Conservation (phyloP, 92 coral and sea anemone genomes). For the Galaxea fascicularis region DNA sequence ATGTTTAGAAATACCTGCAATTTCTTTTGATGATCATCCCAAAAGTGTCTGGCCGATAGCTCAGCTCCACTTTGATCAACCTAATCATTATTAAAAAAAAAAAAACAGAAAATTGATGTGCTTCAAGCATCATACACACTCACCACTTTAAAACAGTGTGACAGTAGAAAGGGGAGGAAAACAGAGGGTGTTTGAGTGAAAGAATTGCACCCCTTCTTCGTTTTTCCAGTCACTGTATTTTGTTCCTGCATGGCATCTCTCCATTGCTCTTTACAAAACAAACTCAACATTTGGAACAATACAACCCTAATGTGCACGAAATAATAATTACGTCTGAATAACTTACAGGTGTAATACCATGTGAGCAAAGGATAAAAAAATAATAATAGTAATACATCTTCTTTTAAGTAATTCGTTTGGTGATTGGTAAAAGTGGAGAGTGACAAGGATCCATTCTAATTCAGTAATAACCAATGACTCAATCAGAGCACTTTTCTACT, state of each 20-base stretch:
- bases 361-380: too few relatives aligned
- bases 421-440: too few relatives aligned
- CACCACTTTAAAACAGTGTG: neutral
- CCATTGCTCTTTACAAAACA: neutral
- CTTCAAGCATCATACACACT: neutral
- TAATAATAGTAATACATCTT: too few relatives aligned
- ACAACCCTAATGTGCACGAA: too few relatives aligned
- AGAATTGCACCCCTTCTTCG: too few relatives aligned
- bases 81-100: neutral
- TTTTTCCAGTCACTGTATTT: too few relatives aligned
- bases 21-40: constrained; percentile 21
- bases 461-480: neutral
- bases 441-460: too few relatives aligned
- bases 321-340: too few relatives aligned
- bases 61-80: neutral
- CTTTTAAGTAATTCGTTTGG: too few relatives aligned
- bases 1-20: neutral
- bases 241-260: too few relatives aligned
- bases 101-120: neutral
- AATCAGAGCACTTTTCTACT: neutral
- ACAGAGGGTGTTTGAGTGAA: neutral
- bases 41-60: neutral
- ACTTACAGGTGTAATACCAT: too few relatives aligned
- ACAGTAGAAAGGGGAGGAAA: neutral
- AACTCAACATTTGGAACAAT: neutral